phyloP scores from a whole-genome alignment of 2,113 vertebrate species.

The Potamarius usumacintae region DNA sequence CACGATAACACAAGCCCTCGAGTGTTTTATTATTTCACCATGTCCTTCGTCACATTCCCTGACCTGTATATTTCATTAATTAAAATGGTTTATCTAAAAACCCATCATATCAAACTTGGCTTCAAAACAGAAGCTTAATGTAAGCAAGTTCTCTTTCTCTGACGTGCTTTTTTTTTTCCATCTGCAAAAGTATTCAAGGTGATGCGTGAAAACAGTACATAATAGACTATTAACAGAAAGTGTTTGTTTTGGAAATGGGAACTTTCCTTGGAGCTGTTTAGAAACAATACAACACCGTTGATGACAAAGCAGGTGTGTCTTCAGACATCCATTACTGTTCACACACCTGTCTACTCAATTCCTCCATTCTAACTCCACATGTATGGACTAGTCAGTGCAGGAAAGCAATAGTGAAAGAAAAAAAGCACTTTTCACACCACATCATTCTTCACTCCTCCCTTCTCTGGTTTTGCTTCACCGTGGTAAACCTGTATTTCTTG shows the following conservation, averaged over 20 bases:
- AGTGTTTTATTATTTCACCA: background rate
- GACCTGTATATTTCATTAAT: background rate
- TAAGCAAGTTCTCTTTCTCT: background rate
- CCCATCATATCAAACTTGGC: background rate
- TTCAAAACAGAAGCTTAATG: background rate
- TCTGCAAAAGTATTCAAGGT: background rate
- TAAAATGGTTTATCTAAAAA: conserved; percentile 9
- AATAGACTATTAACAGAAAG: background rate
- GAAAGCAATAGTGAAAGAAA: conserved; percentile 7
- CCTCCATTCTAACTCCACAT: conserved; percentile 16
- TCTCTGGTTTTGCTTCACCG: conserved; percentile 55
- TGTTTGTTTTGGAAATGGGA: background rate
- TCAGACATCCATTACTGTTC: conserved; percentile 1
- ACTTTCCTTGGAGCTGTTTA: background rate
- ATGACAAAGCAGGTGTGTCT: conserved; percentile 11
- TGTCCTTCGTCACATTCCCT: background rate
- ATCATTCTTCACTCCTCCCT: conserved; percentile 25
- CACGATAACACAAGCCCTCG: background rate
- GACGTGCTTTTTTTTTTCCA: background rate
- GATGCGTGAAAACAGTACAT: background rate
- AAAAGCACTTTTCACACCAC: conserved; percentile 29
- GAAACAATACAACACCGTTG: background rate
- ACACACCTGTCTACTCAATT: background rate
- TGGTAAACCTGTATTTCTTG: conserved; percentile 72
- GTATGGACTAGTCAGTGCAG: conserved; percentile 5